A percentile compares a stretch with the other conserved stretches of the same genome.
phyloP scores from a whole-genome alignment of 2,888 invertebrate genomes.

The Apocheima hispidaria region DNA sequence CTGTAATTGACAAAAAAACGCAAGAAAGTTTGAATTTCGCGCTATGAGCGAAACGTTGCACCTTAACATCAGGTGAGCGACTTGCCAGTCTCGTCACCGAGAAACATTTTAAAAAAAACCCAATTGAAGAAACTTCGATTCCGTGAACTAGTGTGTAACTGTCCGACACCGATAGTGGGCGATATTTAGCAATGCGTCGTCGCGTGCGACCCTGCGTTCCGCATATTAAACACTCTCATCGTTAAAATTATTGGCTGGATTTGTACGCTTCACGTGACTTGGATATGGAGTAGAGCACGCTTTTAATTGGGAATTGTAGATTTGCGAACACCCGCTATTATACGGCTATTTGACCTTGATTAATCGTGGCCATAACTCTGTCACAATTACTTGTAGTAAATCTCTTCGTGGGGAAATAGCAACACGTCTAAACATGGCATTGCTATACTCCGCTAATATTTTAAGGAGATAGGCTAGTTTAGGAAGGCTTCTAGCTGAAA shows the following conservation, averaged over 20 bases:
- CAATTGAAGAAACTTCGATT: constrained; percentile 26
- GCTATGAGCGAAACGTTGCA: too few species aligned
- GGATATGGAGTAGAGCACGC: constrained; percentile 14
- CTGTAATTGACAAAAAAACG: too few species aligned
- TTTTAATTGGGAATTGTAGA: constrained; percentile 28
- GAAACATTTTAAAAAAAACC: constrained; percentile 6
- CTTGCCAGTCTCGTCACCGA: too few species aligned
- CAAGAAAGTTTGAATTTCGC: too few species aligned
- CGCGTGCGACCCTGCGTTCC: constrained; percentile 25
- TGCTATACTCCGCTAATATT: too few species aligned
- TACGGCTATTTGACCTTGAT: constrained; percentile 13
- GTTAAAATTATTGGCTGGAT: constrained; percentile 38
- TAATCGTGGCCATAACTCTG: background rate
- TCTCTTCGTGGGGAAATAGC: too few species aligned
- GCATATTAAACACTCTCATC: constrained; percentile 35
- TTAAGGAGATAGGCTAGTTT: too few species aligned
- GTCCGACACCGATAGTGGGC: constrained; percentile 29
- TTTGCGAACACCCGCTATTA: constrained; percentile 12
- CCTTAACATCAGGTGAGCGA: too few species aligned
- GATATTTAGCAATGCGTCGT: constrained; percentile 31
- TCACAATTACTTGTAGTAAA: too few species aligned
- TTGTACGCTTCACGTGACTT: constrained; percentile 30
- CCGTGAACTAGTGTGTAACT: constrained; percentile 34
- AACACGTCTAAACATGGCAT: too few species aligned
- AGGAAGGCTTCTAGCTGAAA: too few species aligned